Base-by-base conservation (phyloP, 2,888 invertebrate genomes). In the Rhyacophila evoluta region DNA sequence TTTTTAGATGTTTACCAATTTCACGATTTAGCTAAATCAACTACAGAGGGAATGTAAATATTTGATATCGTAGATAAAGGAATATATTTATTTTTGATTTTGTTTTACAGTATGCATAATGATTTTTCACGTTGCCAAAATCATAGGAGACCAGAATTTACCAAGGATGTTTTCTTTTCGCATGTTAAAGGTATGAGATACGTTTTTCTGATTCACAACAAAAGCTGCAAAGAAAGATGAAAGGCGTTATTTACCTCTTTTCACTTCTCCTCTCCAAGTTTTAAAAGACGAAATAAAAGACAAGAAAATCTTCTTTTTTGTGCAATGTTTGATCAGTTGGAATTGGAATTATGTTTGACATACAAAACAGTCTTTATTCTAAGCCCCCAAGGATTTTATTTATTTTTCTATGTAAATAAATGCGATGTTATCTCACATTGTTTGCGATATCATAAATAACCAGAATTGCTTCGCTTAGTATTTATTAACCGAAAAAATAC, bases 291-390 rank as follows among this genome's bases (percentile, higher is more conserved):
- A 70, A 72, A 76, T 55, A 55, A 15, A 71, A 55, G 39, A 76
- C 27, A 25, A 39, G 28, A 55, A 39, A 69, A 41, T 36, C 27
- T 72, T 67, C n/a, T 72, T 72, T 72, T n/a, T 29, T 25, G 15
- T 29, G 25, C 3, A 19, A 25, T 75, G 41, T 78, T 80, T 80
- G 80, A 76, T 78, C 78, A 75, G 75, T 74, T 69, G 73, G 75
- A 70, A 75, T 55, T 74, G 71, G 72, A 78, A 78, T 80, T 80
- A 77, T 75, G 75, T 80, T 80, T 80, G 80, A 80, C 80, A 29
- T 78, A 33, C 25, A 70, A 27, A 55, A 55, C n/a, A 55, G 19
- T 55, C 55, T 25, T 55, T 10, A 19, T 55, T 55, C 55, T 6
- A 25, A 15, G 19, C 19, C 55, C 19, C 19, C 25, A 55, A 55